Conservation (phyloP, 2,888 invertebrate genomes). For the Cataglyphis rosenhaueri region DNA sequence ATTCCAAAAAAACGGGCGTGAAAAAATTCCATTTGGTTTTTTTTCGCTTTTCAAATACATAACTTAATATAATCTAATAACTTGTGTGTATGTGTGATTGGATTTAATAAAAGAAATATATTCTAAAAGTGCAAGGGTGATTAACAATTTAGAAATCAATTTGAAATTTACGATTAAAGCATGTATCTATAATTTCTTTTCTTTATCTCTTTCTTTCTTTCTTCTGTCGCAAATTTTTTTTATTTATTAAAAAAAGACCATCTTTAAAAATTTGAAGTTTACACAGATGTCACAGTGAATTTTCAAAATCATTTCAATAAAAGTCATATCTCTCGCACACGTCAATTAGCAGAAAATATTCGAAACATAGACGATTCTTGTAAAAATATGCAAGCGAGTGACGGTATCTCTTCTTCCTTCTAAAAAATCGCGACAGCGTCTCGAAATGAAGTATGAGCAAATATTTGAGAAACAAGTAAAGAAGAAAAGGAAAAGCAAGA, state of each 20-base stretch:
- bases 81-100: background rate
- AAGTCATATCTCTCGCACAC: background rate
- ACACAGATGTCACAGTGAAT: background rate
- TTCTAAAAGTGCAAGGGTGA: background rate
- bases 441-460: slow-evolving; percentile 26
- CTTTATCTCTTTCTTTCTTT: background rate
- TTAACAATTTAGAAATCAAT: background rate
- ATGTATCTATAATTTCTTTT: background rate
- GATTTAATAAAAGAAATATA: background rate
- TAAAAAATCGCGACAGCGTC: background rate
- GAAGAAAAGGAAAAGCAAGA: background rate
- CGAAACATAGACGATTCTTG: background rate
- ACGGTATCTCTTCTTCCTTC: background rate
- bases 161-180: background rate
- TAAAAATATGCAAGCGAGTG: slow-evolving; percentile 8
- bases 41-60: background rate
- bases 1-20: background rate
- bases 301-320: slow-evolving; percentile 17
- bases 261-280: background rate
- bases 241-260: background rate
- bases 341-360: slow-evolving; percentile 18
- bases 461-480: slow-evolving; percentile 10
- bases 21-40: background rate
- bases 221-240: background rate
- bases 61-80: background rate